Evolutionary conservation across 2,888 invertebrate genomes (phyloP).

Genomic region (Oligia latruncula): DNA sequence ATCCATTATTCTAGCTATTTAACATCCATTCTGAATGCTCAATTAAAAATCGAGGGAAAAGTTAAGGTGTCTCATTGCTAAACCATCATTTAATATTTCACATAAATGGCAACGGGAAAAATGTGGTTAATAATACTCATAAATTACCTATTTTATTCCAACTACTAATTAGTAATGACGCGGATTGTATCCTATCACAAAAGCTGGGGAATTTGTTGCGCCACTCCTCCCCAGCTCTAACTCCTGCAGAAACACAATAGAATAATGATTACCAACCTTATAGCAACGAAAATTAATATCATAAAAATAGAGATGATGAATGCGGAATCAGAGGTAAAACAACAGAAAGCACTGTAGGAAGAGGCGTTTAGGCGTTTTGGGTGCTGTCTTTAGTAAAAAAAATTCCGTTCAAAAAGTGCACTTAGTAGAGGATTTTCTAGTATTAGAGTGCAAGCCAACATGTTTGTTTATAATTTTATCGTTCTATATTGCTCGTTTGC

Average conservation of each 20-base stretch:
- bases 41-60: constrained; percentile 7
- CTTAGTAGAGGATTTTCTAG: background rate
- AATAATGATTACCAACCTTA: background rate
- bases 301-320: no score
- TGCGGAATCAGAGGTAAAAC: background rate
- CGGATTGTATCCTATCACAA: background rate
- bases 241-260: background rate
- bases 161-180: background rate
- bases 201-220: background rate
- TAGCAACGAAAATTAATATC: background rate
- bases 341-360: background rate
- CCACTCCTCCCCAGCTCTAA: background rate
- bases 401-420: background rate
- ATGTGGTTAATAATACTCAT: background rate
- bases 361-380: no score
- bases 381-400: background rate
- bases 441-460: background rate
- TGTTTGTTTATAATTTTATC: constrained; percentile 39
- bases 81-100: constrained; percentile 8
- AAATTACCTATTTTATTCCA: background rate
- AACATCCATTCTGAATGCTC: background rate
- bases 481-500: constrained; percentile 9
- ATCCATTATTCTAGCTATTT: background rate
- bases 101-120: constrained; percentile 18
- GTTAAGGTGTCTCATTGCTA: background rate